A percentile compares a stretch with the other conserved stretches of the same genome.
phyloP scores from a whole-genome alignment of 1,140 invertebrate species.

The Armadillidium nasatum region DNA sequence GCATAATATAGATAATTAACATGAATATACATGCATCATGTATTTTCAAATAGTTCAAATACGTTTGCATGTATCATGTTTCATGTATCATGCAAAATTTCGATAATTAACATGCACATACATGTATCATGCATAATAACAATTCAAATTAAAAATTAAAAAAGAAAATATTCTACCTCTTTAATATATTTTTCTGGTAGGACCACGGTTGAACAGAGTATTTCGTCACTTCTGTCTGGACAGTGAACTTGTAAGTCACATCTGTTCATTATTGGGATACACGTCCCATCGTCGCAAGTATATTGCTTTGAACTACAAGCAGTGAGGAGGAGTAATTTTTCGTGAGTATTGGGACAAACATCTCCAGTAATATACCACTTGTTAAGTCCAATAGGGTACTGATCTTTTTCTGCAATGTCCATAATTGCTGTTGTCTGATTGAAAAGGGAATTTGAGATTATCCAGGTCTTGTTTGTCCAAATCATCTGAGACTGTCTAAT shows the following conservation, averaged over 20 bases:
- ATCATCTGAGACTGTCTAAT: conserved; percentile 32
- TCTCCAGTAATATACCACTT: conserved; percentile 38
- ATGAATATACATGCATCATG: too few relatives aligned
- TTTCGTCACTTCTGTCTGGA: conserved; percentile 52
- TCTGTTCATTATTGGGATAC: conserved; percentile 45
- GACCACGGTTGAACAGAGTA: conserved; percentile 30
- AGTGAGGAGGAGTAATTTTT: conserved; percentile 24
- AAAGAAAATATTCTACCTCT: conserved; percentile 33
- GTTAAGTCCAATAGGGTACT: conserved; percentile 36
- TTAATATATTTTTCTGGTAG: conserved; percentile 34
- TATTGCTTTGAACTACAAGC: conserved; percentile 42
- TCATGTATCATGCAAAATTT: too few relatives aligned
- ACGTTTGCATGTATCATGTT: too few relatives aligned
- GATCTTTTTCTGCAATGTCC: conserved; percentile 24
- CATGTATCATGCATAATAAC: too few relatives aligned
- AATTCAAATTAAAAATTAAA: too few relatives aligned
- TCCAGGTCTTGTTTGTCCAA: conserved; percentile 37
- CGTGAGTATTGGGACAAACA: neutral
- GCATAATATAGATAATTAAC: too few relatives aligned
- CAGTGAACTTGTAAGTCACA: conserved; percentile 57
- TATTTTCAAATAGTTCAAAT: too few relatives aligned
- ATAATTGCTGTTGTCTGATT: conserved; percentile 24
- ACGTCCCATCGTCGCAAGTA: conserved; percentile 46
- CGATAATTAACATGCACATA: too few relatives aligned
- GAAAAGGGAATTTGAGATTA: conserved; percentile 23